Evolutionary conservation across 2,888 invertebrate genomes (phyloP).

Genomic region (Mesochorus sp.): DNA sequence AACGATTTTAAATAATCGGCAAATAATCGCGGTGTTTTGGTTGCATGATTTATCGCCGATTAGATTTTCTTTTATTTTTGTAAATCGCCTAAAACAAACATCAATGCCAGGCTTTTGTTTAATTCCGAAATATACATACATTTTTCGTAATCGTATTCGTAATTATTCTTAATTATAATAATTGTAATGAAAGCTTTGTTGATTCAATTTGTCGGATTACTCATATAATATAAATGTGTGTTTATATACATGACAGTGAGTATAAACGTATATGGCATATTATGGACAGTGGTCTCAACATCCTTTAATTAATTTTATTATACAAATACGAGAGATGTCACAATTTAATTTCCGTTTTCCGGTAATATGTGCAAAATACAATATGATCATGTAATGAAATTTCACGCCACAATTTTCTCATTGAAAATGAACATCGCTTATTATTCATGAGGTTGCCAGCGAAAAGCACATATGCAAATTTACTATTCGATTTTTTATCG

Average conservation of each 20-base stretch:
- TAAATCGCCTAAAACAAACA: too few relatives aligned
- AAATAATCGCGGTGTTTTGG: too few relatives aligned
- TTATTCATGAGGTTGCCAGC: background rate
- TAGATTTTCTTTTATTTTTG: too few relatives aligned
- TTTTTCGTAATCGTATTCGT: too few relatives aligned
- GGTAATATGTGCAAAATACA: background rate
- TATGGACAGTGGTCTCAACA: constrained; percentile 5
- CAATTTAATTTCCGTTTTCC: constrained; percentile 25
- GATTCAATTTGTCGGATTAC: background rate
- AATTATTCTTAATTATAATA: too few relatives aligned
- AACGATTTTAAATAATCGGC: too few relatives aligned
- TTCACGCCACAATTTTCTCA: background rate
- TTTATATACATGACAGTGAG: too few relatives aligned
- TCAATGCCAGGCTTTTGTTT: too few relatives aligned
- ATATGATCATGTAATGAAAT: constrained; percentile 5
- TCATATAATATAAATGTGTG: background rate
- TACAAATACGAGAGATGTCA: background rate
- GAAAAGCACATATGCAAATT: background rate
- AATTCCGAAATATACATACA: too few relatives aligned
- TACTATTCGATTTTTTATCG: background rate
- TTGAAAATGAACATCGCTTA: constrained; percentile 2
- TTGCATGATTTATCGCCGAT: too few relatives aligned
- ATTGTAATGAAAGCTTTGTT: constrained; percentile 2
- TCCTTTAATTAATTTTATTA: constrained; percentile 26
- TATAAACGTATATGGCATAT: background rate